Percentiles rank a stretch among this genome's conserved stretches.
phyloP scores from a whole-genome alignment of 2,888 invertebrate species.

The Orthosia cruda region DNA sequence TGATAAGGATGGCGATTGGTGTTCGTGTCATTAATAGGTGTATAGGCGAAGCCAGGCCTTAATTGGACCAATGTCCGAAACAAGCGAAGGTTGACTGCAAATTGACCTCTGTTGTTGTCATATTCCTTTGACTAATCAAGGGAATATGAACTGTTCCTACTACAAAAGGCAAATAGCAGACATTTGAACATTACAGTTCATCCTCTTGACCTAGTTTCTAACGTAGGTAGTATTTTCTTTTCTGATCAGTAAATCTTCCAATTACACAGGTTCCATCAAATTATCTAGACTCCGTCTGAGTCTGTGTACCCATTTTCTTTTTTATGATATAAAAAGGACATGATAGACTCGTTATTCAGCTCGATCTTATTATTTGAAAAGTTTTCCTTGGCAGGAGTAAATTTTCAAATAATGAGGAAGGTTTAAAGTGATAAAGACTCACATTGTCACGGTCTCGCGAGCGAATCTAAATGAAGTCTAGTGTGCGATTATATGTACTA shows the following conservation, averaged over 20 bases:
- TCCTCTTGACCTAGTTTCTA: background rate
- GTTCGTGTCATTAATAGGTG: background rate
- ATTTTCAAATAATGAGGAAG: constrained; percentile 62
- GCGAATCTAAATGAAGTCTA: constrained; percentile 40
- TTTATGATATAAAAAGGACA: constrained; percentile 29
- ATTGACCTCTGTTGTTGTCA: background rate
- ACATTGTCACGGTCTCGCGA: constrained; percentile 46
- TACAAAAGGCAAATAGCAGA: background rate
- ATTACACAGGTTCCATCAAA: constrained; percentile 21
- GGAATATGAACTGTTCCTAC: background rate
- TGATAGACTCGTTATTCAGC: constrained; percentile 42
- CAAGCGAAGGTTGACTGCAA: background rate
- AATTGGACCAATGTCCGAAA: background rate
- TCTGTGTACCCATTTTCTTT: constrained; percentile 15
- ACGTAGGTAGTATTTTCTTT: background rate
- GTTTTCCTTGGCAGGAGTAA: constrained; percentile 42
- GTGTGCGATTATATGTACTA: constrained; percentile 27
- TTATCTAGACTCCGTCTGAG: constrained; percentile 11
- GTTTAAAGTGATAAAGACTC: constrained; percentile 63
- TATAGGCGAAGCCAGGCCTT: background rate
- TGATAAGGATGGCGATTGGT: background rate
- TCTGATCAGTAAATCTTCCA: constrained; percentile 4
- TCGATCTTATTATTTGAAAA: constrained; percentile 55
- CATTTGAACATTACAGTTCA: background rate
- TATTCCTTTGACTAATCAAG: background rate